Conservation (phyloP, 1,140 invertebrate genomes). For the Pogonus chalceus region DNA sequence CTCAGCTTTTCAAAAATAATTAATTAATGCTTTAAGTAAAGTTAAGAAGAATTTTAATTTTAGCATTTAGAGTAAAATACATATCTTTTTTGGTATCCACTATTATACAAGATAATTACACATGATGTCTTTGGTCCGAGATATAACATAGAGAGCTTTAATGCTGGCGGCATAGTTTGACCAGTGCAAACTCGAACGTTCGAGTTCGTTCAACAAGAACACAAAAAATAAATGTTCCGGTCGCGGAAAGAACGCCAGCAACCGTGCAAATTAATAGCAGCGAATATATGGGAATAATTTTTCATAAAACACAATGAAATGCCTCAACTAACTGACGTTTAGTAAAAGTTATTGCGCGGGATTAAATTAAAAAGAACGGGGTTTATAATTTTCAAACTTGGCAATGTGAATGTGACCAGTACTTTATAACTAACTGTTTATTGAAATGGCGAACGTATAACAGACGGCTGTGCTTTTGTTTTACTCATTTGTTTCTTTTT, state of each 20-base stretch:
- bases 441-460: background rate
- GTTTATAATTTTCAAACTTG: background rate
- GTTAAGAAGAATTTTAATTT: no score
- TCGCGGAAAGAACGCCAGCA: background rate
- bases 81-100: no score
- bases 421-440: background rate
- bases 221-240: background rate
- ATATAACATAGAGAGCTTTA: no score
- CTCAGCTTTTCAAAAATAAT: no score
- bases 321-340: background rate
- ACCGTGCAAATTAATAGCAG: background rate
- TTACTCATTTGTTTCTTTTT: no score
- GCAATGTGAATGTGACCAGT: background rate
- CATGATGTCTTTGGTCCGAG: no score
- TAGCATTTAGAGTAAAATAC: no score
- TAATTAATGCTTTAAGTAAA: no score
- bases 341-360: background rate
- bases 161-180: background rate
- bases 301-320: background rate
- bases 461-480: no score
- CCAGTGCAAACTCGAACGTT: background rate
- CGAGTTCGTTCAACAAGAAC: background rate
- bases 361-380: background rate
- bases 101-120: no score
- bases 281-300: background rate